phyloP scores from a whole-genome alignment of 2,113 vertebrate species.

The Cisticola juncidis region DNA sequence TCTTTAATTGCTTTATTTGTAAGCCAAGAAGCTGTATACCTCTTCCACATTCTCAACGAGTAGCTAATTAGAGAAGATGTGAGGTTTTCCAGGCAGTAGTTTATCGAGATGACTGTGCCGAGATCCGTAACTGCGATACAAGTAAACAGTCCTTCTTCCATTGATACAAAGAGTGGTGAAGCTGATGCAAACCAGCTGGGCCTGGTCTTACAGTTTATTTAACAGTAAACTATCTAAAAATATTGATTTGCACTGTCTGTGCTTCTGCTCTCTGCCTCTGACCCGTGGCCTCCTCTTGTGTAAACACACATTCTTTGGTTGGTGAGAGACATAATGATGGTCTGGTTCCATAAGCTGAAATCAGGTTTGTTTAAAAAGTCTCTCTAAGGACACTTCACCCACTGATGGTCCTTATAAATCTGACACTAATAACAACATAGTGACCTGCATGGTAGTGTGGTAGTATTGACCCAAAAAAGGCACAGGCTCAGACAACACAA shows the following conservation, averaged over 20 bases:
- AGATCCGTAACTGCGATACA: not conserved
- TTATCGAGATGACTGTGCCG: not conserved
- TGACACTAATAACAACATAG: not conserved
- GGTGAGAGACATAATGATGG: conserved; percentile 47
- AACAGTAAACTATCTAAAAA: conserved; percentile 58
- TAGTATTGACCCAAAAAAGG: not conserved
- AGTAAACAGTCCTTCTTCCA: not conserved
- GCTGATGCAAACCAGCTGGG: conserved; percentile 48
- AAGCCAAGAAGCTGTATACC: not conserved
- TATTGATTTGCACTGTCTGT: conserved; percentile 71
- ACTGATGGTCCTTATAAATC: conserved; percentile 45
- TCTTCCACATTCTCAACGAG: not conserved
- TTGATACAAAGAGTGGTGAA: not conserved
- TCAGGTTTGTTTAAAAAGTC: conserved; percentile 60
- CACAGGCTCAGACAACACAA: not conserved
- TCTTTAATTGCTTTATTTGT: not conserved
- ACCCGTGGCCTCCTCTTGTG: conserved; percentile 48
- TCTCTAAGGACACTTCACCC: conserved; percentile 30
- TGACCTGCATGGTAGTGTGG: not conserved
- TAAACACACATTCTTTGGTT: conserved; percentile 60
- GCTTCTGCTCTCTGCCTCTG: conserved; percentile 58
- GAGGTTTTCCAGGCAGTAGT: not conserved
- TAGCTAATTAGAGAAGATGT: not conserved
- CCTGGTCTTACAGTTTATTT: conserved; percentile 49
- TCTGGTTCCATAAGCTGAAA: conserved; percentile 49